Conservation (phyloP, 2,797 vertebrate species). For the Eurystomus glaucurus region DNA sequence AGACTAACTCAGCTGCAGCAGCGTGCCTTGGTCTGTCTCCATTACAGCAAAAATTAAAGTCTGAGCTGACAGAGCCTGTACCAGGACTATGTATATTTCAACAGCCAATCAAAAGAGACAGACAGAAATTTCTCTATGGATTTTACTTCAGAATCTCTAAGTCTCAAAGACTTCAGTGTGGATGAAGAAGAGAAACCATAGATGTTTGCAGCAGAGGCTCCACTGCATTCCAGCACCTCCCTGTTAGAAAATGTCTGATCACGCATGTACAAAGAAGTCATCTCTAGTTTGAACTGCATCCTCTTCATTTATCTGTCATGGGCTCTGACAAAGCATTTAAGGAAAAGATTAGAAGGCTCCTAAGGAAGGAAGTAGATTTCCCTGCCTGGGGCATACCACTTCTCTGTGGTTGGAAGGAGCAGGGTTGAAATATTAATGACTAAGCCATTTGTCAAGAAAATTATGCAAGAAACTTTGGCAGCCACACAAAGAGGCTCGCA, state of each 20-base stretch:
- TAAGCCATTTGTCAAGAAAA: conserved; percentile 77
- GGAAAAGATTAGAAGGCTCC: conserved; percentile 65
- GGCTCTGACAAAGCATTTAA: conserved; percentile 69
- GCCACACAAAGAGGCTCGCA: conserved; percentile 38
- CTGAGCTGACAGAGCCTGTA: neutral
- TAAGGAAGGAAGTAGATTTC: conserved; percentile 64
- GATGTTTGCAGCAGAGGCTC: neutral
- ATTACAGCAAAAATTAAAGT: neutral
- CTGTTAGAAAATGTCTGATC: neutral
- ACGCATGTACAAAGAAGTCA: neutral
- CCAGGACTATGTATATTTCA: neutral
- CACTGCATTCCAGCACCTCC: neutral
- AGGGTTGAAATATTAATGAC: conserved; percentile 77
- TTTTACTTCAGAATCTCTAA: conserved; percentile 23
- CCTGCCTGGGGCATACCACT: conserved; percentile 70
- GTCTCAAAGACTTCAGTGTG: neutral
- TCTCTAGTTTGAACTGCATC: neutral
- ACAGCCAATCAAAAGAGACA: neutral
- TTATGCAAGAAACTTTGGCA: conserved; percentile 74
- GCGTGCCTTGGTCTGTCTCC: neutral
- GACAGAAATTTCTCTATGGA: neutral
- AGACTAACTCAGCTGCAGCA: neutral
- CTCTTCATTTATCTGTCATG: conserved; percentile 53
- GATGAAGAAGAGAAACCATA: neutral
- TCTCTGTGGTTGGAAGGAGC: conserved; percentile 62